Conservation (phyloP, 1,140 invertebrate genomes). For the Drosophila jambulina region DNA sequence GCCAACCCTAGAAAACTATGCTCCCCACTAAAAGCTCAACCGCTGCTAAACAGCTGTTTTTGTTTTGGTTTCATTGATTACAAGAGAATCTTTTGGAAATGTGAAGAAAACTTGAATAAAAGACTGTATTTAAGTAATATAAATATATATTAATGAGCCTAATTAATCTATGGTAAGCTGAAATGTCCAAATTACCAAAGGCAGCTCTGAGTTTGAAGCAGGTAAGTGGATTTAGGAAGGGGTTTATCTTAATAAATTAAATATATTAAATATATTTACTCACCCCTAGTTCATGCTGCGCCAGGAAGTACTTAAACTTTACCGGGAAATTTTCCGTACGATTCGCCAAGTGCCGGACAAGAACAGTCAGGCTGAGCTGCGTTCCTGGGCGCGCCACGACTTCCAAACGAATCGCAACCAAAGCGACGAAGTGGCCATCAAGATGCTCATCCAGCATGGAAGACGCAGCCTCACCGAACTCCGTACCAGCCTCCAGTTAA, state of each 20-base stretch:
- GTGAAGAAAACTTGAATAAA: constrained; percentile 1
- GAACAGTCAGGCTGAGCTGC: constrained; percentile 87
- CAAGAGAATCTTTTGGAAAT: constrained; percentile 3
- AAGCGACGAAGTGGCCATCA: constrained; percentile 89
- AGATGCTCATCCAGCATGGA: constrained; percentile 89
- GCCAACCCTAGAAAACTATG: neutral
- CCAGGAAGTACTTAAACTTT: constrained; percentile 91
- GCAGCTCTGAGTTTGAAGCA: constrained; percentile 87
- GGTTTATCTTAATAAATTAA: neutral
- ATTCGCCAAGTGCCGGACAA: constrained; percentile 89
- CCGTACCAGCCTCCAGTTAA: constrained; percentile 88
- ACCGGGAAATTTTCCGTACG: constrained; percentile 89
- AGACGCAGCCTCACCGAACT: constrained; percentile 89
- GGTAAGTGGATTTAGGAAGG: constrained; percentile 41
- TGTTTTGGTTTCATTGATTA: constrained; percentile 19
- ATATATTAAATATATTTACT: neutral
- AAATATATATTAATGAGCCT: neutral
- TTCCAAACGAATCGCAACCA: constrained; percentile 89
- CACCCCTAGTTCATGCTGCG: constrained; percentile 89
- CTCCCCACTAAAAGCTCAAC: neutral
- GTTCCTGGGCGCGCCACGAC: constrained; percentile 89
- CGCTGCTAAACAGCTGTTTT: constrained; percentile 46
- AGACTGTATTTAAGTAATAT: neutral
- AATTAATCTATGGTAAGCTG: constrained; percentile 5
- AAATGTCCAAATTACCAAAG: constrained; percentile 86